Conservation (phyloP, 1,140 invertebrate species). For the Papilio xuthus region DNA sequence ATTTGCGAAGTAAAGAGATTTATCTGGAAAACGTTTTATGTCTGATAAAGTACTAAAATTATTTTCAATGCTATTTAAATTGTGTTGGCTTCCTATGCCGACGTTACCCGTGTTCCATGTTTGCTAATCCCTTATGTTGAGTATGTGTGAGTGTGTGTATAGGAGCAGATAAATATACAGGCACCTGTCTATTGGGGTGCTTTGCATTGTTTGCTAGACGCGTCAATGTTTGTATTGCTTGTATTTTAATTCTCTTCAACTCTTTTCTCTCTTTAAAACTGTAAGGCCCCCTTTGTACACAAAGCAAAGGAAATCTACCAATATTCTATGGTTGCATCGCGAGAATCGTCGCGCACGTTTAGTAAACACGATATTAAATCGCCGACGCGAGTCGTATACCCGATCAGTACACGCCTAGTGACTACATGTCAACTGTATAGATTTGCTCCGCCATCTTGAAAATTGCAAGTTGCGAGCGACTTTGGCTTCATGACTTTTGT, state of each 20-base stretch:
- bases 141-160: constrained; percentile 6
- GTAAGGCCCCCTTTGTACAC: too few species aligned
- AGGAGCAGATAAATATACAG: constrained; percentile 32
- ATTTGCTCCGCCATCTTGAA: too few species aligned
- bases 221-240: constrained; percentile 4
- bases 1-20: background rate
- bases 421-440: too few species aligned
- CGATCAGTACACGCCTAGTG: too few species aligned
- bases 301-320: too few species aligned
- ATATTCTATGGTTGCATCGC: too few species aligned
- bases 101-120: background rate
- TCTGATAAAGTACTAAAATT: background rate
- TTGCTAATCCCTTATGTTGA: constrained; percentile 19
- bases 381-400: too few species aligned
- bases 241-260: constrained; percentile 1
- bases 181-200: constrained; percentile 39
- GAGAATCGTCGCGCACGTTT: too few species aligned
- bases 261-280: background rate
- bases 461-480: too few species aligned
- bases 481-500: too few species aligned
- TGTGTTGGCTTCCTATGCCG: background rate
- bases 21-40: background rate
- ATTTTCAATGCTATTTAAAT: background rate
- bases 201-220: constrained; percentile 41
- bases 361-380: too few species aligned